A percentile compares a stretch with the other conserved stretches of the same genome.
Evolutionary conservation across 1,140 invertebrate genomes (phyloP).

Genomic region (Paraescarpia echinospica): DNA sequence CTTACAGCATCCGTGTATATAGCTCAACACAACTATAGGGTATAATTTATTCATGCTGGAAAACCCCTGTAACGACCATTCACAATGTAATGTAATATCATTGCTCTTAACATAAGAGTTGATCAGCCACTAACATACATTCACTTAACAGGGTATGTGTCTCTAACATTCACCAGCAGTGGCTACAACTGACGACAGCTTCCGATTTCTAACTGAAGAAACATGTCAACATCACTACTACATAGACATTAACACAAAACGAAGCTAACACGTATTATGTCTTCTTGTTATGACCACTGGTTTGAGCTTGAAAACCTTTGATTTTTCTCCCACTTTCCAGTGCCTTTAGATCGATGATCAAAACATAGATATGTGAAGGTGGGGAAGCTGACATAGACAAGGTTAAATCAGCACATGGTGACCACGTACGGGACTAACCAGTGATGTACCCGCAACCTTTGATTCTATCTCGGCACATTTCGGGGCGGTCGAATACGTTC

Average conservation of each 20-base stretch:
- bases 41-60: background rate
- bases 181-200: background rate
- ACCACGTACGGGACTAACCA: background rate
- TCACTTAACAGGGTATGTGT: background rate
- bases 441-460: background rate
- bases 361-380: background rate
- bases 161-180: background rate
- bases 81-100: background rate
- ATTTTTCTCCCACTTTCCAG: background rate
- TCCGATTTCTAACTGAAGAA: background rate
- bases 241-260: background rate
- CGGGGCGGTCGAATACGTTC: too few species aligned
- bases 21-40: background rate
- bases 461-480: background rate
- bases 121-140: background rate
- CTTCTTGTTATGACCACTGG: background rate
- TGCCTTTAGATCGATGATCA: background rate
- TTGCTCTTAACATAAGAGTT: constrained; percentile 1
- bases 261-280: background rate
- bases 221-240: background rate
- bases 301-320: background rate
- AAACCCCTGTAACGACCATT: too few species aligned
- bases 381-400: background rate
- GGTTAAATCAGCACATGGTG: background rate
- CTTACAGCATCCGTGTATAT: background rate